Base-by-base conservation (phyloP, 2,888 invertebrate genomes). In the Isoperla grammatica region DNA sequence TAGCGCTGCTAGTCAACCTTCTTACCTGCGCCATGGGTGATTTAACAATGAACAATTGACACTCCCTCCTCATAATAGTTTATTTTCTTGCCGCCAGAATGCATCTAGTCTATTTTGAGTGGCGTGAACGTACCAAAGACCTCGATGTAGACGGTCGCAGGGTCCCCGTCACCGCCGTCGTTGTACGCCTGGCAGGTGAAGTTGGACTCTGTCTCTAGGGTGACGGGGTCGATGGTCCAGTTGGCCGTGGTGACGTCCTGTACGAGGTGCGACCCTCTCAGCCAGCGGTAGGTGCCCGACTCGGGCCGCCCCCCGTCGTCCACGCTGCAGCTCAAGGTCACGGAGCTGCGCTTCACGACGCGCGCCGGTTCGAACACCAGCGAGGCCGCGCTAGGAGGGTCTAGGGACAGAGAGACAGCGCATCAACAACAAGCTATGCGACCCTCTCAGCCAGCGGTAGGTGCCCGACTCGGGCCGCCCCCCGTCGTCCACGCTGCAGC, bases 121-220 rank as follows among this genome's bases (percentile, higher is more conserved):
- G n/a, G n/a, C n/a, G n/a, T n/a, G n/a, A 29, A 69, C 75, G 76
- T 74, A 85, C 85, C 84, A 64, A 82, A 80, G 53, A 90, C 88
- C 68, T 88, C 82, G 68, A 91, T 81, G 68, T 81, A 81, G 57
- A 84, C 81, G 37, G 81, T 82, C 19, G 85, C 86, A 49, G 83
- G 78, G 59, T 81, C 80, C 54, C 90, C 88, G 67, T 86, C 84
- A 0, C 95, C 95, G 0, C 92, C 92, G 11, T 87, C 85, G 74
- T 92, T 95, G 74, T 83, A 82, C 0, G 93, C 93, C 66, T 86
- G 82, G 71, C 96, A 96, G 0, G 91, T 88, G 77, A 93, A 95
- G 78, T 91, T 92, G 68, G 90, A 90, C 64, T 91, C 83, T 54
- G 90, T 90, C 72, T 90, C 88, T 64, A 95, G 76, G 11, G 88